A percentile compares a stretch with the other conserved stretches of the same genome.
Conservation (phyloP, 1,140 invertebrate genomes). For the Lycorma delicatula region DNA sequence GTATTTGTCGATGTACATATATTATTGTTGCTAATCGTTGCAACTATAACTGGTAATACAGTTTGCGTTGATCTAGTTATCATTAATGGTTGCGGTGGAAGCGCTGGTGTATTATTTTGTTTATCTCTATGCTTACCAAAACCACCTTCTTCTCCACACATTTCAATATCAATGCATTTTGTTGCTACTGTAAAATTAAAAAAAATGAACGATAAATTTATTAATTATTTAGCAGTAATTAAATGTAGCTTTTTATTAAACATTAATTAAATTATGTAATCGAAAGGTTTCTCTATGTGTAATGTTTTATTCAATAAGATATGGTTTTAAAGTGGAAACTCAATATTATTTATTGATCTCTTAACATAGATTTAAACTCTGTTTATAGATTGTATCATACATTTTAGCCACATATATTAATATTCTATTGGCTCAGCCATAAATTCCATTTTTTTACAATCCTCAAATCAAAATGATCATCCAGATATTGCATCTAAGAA, state of each 20-base stretch:
- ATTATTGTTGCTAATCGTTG: neutral
- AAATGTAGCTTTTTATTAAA: neutral
- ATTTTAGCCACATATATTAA: no score
- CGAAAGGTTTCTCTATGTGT: neutral
- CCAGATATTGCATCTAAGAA: no score
- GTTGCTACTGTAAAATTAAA: neutral
- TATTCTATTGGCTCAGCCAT: no score
- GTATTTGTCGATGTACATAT: neutral
- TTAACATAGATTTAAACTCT: no score
- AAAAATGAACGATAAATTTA: neutral
- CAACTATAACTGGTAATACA: neutral
- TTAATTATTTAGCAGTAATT: neutral
- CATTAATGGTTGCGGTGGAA: no score
- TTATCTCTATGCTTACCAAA: neutral
- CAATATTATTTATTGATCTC: no score
- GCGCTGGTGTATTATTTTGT: no score
- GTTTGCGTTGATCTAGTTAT: neutral
- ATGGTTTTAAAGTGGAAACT: neutral
- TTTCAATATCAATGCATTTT: neutral
- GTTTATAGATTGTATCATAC: no score
- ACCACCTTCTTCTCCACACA: neutral
- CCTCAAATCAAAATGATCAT: no score
- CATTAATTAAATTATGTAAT: neutral
- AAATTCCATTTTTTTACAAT: no score
- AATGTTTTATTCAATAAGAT: neutral